Evolutionary conservation across 2,888 invertebrate species (phyloP).

Genomic region (Pyralis farinalis): DNA sequence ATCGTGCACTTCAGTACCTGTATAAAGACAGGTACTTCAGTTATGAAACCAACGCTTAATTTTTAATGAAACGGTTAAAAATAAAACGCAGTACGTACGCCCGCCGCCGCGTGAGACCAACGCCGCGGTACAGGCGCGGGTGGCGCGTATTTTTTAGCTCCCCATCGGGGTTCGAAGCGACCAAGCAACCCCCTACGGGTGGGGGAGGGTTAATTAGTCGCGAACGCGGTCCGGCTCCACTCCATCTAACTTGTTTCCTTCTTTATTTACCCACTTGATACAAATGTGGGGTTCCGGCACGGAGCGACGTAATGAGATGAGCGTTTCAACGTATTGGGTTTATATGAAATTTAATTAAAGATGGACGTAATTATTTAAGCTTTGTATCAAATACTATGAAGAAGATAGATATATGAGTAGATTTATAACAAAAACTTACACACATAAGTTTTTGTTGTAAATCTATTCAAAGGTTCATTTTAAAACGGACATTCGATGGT

Average conservation of each 20-base stretch:
- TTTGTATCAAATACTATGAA: too few species aligned
- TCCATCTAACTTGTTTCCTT: constrained; percentile 78
- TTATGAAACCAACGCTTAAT: too few species aligned
- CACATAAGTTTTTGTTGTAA: too few species aligned
- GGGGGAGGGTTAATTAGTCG: constrained; percentile 76
- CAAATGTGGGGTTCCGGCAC: constrained; percentile 59
- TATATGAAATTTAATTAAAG: neutral
- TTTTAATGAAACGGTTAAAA: constrained; percentile 8
- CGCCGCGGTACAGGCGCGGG: constrained; percentile 39
- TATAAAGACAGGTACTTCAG: too few species aligned
- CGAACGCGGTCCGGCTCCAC: constrained; percentile 73
- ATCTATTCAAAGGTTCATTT: too few species aligned
- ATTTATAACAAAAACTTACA: too few species aligned
- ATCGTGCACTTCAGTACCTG: too few species aligned
- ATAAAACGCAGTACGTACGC: constrained; percentile 12
- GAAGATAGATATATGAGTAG: too few species aligned
- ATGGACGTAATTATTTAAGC: too few species aligned
- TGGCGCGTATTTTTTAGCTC: constrained; percentile 65
- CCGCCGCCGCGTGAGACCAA: constrained; percentile 21
- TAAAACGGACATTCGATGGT: too few species aligned
- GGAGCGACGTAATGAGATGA: constrained; percentile 8
- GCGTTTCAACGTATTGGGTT: constrained; percentile 22
- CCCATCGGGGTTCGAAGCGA: constrained; percentile 30
- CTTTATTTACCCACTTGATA: constrained; percentile 78
- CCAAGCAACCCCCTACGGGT: constrained; percentile 27